A percentile compares a stretch with the other conserved stretches of the same genome.
These are phyloP conservation scores for Xanthia icteritia DNA, from an alignment of 2,888 invertebrate species.

Conservation along the genomic window DNA sequence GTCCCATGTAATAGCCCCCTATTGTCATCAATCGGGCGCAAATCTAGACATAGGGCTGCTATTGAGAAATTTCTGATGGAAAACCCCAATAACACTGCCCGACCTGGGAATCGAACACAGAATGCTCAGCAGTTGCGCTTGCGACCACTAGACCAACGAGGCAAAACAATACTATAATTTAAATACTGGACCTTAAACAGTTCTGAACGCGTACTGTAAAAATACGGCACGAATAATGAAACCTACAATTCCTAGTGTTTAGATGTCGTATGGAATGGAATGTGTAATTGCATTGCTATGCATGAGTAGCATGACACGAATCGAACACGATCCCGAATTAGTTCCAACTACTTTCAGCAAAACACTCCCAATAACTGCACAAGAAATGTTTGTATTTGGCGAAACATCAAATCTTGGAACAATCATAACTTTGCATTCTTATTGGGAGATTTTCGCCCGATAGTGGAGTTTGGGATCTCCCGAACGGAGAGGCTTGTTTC, in stretches of 20 bases:
- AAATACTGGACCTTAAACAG: neutral
- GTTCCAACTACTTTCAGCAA: slow-evolving; percentile 21
- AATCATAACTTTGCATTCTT: slow-evolving; percentile 15
- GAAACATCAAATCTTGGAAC: slow-evolving; percentile 22
- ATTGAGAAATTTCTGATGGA: too few species aligned
- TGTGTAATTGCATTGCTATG: slow-evolving; percentile 33
- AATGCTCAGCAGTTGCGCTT: too few species aligned
- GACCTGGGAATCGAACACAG: too few species aligned
- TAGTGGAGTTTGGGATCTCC: neutral
- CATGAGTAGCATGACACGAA: slow-evolving; percentile 39
- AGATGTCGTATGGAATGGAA: slow-evolving; percentile 22
- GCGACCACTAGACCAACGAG: neutral
- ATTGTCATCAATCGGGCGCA: too few species aligned
- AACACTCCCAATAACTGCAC: slow-evolving; percentile 3
- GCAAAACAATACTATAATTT: neutral
- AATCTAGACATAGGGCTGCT: too few species aligned
- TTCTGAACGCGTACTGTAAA: neutral
- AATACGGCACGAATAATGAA: neutral
- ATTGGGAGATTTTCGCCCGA: neutral
- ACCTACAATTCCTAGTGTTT: neutral
- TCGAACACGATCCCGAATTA: slow-evolving; percentile 46
- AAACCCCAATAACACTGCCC: too few species aligned
- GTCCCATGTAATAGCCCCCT: too few species aligned
- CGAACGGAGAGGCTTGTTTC: neutral
- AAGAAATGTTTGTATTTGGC: slow-evolving; percentile 36